Evolutionary conservation across 2,113 vertebrate genomes (phyloP), one percentile per base, ranked within the genome.

Genomic region (Antigone vipio): DNA sequence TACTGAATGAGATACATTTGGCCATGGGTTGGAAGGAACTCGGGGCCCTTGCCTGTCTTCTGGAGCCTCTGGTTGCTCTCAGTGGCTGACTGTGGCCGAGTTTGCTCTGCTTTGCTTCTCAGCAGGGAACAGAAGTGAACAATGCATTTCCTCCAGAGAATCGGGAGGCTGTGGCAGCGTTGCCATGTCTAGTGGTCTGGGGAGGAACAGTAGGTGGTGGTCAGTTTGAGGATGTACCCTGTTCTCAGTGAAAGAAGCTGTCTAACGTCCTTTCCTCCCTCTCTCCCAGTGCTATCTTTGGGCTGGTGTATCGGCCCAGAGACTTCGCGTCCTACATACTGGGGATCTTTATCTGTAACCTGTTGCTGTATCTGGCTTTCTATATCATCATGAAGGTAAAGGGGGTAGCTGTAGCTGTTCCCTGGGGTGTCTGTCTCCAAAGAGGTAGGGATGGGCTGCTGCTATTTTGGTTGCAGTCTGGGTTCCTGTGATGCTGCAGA

Each of bases 311-410:
- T 87, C 97, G 98, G 12, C 98, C 98, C 67, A 97, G 97, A 86
- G 98, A 98, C 93, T 98, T 98, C 0, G 98, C 98, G 20, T 98
- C 98, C 68, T 98, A 98, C 87, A 95, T 98, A 77, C 94, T 98
- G 92, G 98, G 98, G 42, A 98, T 98, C 92, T 98, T 98, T 45
- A 98, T 98, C 92, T 98, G 98, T 68, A 98, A 98, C 95, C 95
- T 98, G 88, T 93, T 98, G 95, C 97, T 98, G 21, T 98, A 98
- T 56, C 91, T 98, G 97, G 98, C 98, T 76, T 98, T 98, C 59
- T 98, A 98, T 93, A 98, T 98, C 97, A 98, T 98, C 95, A 98
- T 98, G 98, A 98, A 98, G 98, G 98, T 98, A 97, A 96, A 6
- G 1, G 26, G 55, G 29, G 29, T 3, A 38, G 60, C 29, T 85